phyloP scores from a whole-genome alignment of 1,140 invertebrate genomes.

The Atta colombica region DNA sequence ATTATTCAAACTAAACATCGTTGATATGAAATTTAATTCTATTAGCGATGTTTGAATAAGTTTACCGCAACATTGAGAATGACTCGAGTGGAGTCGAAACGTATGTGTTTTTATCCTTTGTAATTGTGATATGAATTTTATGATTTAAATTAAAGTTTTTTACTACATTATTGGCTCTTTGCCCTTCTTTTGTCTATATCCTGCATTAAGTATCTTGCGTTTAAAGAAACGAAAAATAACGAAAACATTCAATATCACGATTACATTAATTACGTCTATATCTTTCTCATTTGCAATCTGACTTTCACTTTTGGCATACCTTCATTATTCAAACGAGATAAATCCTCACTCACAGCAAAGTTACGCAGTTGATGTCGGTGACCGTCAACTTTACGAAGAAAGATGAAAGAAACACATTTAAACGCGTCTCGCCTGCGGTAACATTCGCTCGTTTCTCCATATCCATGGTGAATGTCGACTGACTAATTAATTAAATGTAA shows the following conservation, averaged over 20 bases:
- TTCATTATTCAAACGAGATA: conserved; percentile 31
- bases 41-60: too few species aligned
- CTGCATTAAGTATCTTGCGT: not conserved
- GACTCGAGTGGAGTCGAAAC: too few species aligned
- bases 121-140: too few species aligned
- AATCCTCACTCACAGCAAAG: conserved; percentile 41
- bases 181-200: too few species aligned
- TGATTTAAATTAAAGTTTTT: too few species aligned
- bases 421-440: conserved; percentile 33
- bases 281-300: conserved; percentile 2
- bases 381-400: conserved; percentile 26
- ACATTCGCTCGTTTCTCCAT: conserved; percentile 44
- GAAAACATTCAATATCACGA: conserved; percentile 9
- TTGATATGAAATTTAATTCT: too few species aligned
- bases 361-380: not conserved
- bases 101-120: too few species aligned
- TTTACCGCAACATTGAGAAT: too few species aligned
- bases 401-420: conserved; percentile 64
- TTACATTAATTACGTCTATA: conserved; percentile 21
- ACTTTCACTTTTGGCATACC: conserved; percentile 13
- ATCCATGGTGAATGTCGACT: conserved; percentile 23
- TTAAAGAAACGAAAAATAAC: not conserved
- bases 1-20: too few species aligned
- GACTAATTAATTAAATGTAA: conserved; percentile 78
- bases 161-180: too few species aligned